Evolutionary conservation across 2,888 invertebrate genomes (phyloP), one percentile per base, ranked within the genome.

Genomic region (Hoplodrina blanda): DNA sequence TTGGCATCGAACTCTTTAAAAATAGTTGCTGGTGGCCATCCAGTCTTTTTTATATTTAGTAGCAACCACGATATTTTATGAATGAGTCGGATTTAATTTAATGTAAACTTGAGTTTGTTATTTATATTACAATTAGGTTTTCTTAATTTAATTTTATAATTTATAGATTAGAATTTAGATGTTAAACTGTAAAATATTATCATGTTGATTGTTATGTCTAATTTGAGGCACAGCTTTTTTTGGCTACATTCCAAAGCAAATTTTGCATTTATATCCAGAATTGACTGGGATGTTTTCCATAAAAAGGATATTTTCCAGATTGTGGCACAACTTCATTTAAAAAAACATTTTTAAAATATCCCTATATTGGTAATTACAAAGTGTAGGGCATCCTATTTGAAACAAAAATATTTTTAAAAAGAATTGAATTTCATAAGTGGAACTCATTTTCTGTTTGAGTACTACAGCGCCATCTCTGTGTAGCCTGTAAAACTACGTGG

Each of bases 1-100:
- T 88, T 91, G 90, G 90, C 91, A 88, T 79, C 84, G 73, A 78
- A 74, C 83, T 77, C 71, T 68, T 50, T 54, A 54, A 17, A 69
- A 30, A 79, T 68, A 80, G 66, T 81, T 59, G 80, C 80, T 74
- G 76, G 54, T 25, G 25, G 25, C 25, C 54, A 66, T 73, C 20
- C 62, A 70, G 64, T 72, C 59, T 66, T 75, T 76, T 69, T 75
- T 46, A 74, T 62, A 54, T 83, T 76, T 68, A 50, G 20, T 25
- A 60, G 60, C 52, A 25, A 41, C 49, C 53, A 59, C 17, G 53
- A 72, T 78, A 65, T 78, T 72, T 71, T 69, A 68, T 69, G 30
- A 79, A 71, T 71, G 57, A 63, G 13, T 37, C 52, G 8, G 10
- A 69, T 77, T 62, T 68, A 60, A 55, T 81, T 70, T 77, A 20